Percentiles rank a stretch among this genome's conserved stretches.
These are phyloP conservation scores for Fregata magnificens DNA, from an alignment of 2,113 vertebrate genomes.

Conservation along the genomic window DNA sequence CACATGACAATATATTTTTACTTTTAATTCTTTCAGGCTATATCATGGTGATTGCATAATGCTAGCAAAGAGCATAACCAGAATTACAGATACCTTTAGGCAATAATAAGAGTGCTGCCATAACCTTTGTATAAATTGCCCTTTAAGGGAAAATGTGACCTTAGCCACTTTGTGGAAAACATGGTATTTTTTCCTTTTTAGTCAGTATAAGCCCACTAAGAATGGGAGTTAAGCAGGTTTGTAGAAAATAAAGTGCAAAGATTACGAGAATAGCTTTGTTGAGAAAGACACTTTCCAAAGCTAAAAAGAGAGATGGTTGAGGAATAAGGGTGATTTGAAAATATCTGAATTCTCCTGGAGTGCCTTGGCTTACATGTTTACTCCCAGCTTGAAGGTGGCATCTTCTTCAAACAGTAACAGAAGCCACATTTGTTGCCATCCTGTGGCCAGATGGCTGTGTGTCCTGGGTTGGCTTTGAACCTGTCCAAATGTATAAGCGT, in stretches of 20 bases:
- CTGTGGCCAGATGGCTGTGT: conserved; percentile 42
- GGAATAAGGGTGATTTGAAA: neutral
- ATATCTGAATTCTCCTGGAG: neutral
- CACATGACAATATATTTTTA: neutral
- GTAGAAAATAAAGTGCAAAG: neutral
- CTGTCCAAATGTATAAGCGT: conserved; percentile 40
- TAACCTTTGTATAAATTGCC: neutral
- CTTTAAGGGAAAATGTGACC: neutral
- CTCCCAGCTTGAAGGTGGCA: conserved; percentile 55
- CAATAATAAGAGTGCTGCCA: neutral
- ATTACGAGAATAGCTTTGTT: neutral
- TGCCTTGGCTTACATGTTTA: neutral
- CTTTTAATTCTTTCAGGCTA: neutral
- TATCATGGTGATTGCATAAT: neutral
- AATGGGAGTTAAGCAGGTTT: neutral
- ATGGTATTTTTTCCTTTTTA: neutral
- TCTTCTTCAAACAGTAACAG: conserved; percentile 23
- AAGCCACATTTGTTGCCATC: neutral
- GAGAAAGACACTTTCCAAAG: neutral
- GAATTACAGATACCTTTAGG: neutral
- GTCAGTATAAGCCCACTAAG: neutral
- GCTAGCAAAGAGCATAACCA: neutral
- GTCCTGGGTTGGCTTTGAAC: conserved; percentile 46
- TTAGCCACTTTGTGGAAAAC: neutral
- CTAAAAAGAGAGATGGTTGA: neutral